These are phyloP conservation scores for Drosophila limbata DNA, from an alignment of 2,888 invertebrate species.

Conservation along the genomic window DNA sequence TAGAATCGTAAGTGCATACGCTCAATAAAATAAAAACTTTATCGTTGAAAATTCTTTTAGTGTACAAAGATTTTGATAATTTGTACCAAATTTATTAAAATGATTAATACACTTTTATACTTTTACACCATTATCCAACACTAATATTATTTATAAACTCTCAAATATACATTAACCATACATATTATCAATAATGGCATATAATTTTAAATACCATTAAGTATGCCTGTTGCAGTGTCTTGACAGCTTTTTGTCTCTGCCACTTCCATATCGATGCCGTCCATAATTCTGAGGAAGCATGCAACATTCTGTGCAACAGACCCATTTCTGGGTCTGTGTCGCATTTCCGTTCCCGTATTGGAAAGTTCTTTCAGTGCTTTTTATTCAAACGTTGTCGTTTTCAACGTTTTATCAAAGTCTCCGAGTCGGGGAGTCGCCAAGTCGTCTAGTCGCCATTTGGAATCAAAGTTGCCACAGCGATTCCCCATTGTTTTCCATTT, in stretches of 20 bases:
- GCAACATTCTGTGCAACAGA: constrained; percentile 21
- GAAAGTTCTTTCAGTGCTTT: constrained; percentile 50
- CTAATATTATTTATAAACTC: not conserved
- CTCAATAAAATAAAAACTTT: no score
- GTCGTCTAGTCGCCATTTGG: constrained; percentile 59
- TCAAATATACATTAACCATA: not conserved
- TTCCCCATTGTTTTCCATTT: constrained; percentile 44
- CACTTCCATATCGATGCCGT: constrained; percentile 17
- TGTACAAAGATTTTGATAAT: no score
- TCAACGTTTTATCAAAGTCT: constrained; percentile 58
- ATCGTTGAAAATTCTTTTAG: no score
- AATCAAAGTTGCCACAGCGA: constrained; percentile 56
- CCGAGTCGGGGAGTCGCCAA: constrained; percentile 52
- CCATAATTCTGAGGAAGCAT: constrained; percentile 32
- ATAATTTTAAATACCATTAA: constrained; percentile 30
- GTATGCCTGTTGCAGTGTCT: constrained; percentile 28
- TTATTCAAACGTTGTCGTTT: constrained; percentile 55
- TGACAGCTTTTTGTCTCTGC: constrained; percentile 12
- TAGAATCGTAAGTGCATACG: no score
- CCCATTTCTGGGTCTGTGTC: constrained; percentile 64
- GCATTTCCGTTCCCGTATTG: constrained; percentile 74
- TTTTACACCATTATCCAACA: not conserved
- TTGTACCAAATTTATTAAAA: no score
- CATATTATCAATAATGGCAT: constrained; percentile 3
- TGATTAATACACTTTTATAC: no score